These are phyloP conservation scores for Diglossa cyanea DNA, from an alignment of 2,797 vertebrate genomes.

Conservation along the genomic window DNA sequence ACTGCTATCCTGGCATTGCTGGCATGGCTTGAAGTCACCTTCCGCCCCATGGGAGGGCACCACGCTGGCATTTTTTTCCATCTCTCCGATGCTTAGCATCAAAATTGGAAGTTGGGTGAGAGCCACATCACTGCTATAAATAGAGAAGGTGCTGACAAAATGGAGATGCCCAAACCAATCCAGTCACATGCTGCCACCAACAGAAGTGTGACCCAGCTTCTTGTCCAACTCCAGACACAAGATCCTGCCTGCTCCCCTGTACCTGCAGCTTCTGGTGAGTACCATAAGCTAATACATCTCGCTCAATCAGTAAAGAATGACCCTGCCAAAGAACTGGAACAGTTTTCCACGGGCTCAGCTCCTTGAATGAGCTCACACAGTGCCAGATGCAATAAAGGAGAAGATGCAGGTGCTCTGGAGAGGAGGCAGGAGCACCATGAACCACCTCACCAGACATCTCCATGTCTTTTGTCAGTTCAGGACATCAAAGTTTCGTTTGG, in stretches of 20 bases:
- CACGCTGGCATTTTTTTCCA: accelerated
- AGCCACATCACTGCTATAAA: accelerated
- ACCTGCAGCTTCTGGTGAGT: neutral
- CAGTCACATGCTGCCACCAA: neutral
- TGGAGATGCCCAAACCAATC: neutral
- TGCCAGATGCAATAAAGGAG: neutral
- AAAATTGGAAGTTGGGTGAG: accelerated
- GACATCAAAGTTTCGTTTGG: neutral
- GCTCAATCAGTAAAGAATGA: neutral
- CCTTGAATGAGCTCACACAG: accelerated
- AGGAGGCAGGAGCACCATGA: neutral
- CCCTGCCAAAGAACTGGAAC: neutral
- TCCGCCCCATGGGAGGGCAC: accelerated
- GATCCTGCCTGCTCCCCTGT: neutral
- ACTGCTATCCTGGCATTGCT: accelerated
- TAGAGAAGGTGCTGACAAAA: neutral
- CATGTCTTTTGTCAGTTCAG: neutral
- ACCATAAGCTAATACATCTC: neutral
- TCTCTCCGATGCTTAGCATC: neutral
- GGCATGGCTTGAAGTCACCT: accelerated
- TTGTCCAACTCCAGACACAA: accelerated
- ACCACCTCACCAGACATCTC: neutral
- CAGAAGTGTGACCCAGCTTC: neutral
- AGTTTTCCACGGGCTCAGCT: neutral
- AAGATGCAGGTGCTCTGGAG: neutral